phyloP scores from a whole-genome alignment of 2,797 vertebrate genomes.

The Chaetophractus vellerosus region DNA sequence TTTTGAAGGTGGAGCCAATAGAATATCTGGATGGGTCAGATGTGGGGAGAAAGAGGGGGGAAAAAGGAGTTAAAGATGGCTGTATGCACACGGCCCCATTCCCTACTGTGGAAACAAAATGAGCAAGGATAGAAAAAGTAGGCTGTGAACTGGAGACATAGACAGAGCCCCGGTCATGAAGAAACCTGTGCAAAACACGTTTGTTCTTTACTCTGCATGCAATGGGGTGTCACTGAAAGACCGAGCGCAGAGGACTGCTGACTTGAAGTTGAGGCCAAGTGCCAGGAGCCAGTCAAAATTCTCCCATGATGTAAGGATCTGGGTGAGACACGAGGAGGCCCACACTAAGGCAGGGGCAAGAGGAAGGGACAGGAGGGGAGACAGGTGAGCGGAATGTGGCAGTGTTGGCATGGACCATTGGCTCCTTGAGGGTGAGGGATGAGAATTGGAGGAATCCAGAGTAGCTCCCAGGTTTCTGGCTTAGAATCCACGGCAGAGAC shows the following conservation, averaged over 20 bases:
- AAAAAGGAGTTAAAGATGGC: background rate
- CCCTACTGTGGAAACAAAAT: background rate
- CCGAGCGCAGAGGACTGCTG: background rate
- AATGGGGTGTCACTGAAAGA: background rate
- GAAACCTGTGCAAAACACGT: background rate
- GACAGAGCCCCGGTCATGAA: background rate
- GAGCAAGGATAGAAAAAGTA: background rate
- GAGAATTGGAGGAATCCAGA: background rate
- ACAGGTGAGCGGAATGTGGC: fast-evolving
- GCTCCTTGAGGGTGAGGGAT: background rate
- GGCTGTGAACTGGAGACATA: fast-evolving
- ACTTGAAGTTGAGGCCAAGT: background rate
- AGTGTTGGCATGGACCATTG: no score
- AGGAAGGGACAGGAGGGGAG: background rate
- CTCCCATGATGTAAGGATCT: no score
- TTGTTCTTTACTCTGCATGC: background rate
- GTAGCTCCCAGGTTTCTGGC: background rate
- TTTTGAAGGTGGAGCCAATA: background rate
- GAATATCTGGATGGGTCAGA: background rate
- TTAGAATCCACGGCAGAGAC: background rate
- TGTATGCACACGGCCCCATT: background rate
- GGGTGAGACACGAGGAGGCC: background rate
- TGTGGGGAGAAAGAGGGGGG: background rate
- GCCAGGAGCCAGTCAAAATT: background rate
- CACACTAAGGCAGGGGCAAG: background rate